Base-by-base conservation (phyloP, 2,113 vertebrate species). In the Ploceus nigricollis region DNA sequence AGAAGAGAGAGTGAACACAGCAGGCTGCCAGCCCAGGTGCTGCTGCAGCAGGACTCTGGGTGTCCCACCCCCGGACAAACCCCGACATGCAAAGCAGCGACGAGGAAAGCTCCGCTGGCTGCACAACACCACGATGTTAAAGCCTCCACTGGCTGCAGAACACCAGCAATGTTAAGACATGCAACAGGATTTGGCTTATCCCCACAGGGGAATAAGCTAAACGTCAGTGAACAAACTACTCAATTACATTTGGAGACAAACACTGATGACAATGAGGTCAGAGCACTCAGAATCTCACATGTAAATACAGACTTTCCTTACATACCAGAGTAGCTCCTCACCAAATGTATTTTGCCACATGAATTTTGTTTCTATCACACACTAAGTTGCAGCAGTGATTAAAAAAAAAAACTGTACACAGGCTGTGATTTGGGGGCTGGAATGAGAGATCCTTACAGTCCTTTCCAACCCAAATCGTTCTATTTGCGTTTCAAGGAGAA, bases 1-100 rank as follows among this genome's bases (percentile, higher is more conserved):
- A 98, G 97, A 98, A 98, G 97, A 98, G 86, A 98, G 75, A 98
- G 97, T 98, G 96, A 98, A 97, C 97, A 98, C 97, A 93, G 95
- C 97, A 90, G 44, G 37, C 95, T 66, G 96, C 95, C 16, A 11
- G 69, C 92, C 33, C 80, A 7, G 93, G 75, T 28, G 82, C 88
- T 61, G 96, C 93, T 82, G 96, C 95, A 92, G 53, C 89, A 30
- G 31, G 79, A 81, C 73, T 61, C 2, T 0, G n/a, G 6, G 25
- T 9, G 87, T 85, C 91, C 82, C 21, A 48, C 69, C 73, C 77
- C 82, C 25, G 3, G 25, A 58, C 87, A n/a, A 92, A 53, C 93
- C 96, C 65, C 51, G 57, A 92, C 97, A 97, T 92, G 97, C 97
- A 95, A 90, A 82, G 73, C 89, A 45, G 92, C 77, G 6, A 91